Conservation (phyloP, 2,797 vertebrate species). For the Chaetophractus vellerosus region DNA sequence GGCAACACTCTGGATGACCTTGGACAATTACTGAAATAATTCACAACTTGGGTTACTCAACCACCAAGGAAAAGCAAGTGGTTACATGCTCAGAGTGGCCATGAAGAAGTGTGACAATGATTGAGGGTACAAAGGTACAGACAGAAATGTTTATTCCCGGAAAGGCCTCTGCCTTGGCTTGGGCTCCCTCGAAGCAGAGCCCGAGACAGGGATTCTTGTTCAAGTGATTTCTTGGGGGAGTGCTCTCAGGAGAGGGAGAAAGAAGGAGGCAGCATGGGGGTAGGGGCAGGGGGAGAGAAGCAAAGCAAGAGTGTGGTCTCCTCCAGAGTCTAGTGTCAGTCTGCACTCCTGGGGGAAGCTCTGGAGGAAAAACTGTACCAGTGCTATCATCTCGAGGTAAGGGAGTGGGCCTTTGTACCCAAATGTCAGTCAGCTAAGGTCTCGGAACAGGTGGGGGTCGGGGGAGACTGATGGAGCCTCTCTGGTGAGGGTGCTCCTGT, state of each 20-base stretch:
- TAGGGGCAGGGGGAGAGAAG: not conserved
- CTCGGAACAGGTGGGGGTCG: not conserved
- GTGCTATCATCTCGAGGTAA: not conserved
- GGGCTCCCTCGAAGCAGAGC: not conserved
- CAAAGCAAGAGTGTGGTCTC: not conserved
- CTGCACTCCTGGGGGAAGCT: not conserved
- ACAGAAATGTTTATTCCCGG: constrained; percentile 17
- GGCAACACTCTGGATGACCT: constrained; percentile 50
- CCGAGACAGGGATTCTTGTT: not conserved
- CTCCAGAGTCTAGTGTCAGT: not conserved
- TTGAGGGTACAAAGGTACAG: not conserved
- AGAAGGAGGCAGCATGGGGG: not conserved
- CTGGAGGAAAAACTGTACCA: not conserved
- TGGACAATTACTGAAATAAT: constrained; percentile 7
- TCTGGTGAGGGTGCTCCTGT: not conserved
- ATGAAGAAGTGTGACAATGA: not conserved
- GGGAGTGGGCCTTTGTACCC: not conserved
- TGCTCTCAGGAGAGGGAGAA: not conserved
- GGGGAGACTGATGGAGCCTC: not conserved
- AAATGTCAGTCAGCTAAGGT: not conserved
- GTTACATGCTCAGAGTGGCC: not conserved
- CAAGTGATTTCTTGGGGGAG: not conserved
- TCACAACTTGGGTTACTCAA: not conserved
- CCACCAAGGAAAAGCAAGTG: not conserved
- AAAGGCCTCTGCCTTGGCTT: not conserved